phyloP scores from a whole-genome alignment of 2,113 vertebrate genomes.

The Malaclemys terrapin region DNA sequence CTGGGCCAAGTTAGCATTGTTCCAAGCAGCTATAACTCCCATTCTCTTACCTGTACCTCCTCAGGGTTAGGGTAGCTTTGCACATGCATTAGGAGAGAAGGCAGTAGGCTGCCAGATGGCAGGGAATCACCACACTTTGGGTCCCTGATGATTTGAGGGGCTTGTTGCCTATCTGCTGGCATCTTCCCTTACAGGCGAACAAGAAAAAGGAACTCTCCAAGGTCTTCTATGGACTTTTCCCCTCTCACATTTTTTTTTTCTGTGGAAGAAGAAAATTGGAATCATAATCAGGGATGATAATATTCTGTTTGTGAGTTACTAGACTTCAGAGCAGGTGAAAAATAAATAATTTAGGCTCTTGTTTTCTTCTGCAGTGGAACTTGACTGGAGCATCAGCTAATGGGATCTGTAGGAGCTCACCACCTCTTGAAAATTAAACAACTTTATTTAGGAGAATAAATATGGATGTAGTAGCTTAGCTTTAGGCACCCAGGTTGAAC shows the following conservation, averaged over 20 bases:
- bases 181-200: neutral
- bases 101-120: neutral
- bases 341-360: neutral
- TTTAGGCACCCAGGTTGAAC: neutral
- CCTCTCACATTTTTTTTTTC: neutral
- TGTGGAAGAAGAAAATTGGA: neutral
- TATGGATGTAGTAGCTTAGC: neutral
- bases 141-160: neutral
- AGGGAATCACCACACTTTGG: neutral
- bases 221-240: neutral
- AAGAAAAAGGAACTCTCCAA: neutral
- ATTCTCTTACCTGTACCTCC: neutral
- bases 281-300: neutral
- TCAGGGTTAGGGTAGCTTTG: neutral
- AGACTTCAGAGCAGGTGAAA: neutral
- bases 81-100: neutral
- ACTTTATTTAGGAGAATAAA: neutral
- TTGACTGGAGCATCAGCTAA: too few relatives aligned
- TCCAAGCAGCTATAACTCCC: neutral
- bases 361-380: neutral
- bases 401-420: too few relatives aligned
- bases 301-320: neutral
- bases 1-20: neutral
- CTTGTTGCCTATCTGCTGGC: neutral
- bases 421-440: neutral